Evolutionary conservation across 1,140 invertebrate genomes (phyloP), one percentile per base, ranked within the genome.

Genomic region (Dreissena polymorpha): DNA sequence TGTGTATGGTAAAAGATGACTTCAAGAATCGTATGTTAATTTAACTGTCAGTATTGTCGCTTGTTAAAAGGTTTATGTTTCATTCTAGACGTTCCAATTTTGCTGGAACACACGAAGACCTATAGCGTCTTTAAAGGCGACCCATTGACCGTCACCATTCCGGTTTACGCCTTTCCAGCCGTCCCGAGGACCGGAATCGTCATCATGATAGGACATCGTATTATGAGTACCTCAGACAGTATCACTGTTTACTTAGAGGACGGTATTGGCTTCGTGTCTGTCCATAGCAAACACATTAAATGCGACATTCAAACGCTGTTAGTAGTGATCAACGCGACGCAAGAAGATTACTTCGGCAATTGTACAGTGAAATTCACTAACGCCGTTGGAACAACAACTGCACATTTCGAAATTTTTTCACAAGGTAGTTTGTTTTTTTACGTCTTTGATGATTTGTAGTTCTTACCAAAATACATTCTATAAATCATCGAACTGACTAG

Each of bases 101-200:
- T 72, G 8, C 16, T 72, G 12, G 51, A 51, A 16, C 23, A 25
- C 51, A 39, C 39, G 0, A 8, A 51, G n/a, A 51, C 50, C 21
- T 72, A 72, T 25, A 72, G 51, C 25, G 50, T 72, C 23, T 72
- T 49, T 1, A 72, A 72, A 23, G 70, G 70, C 16, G 18, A 53
- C 21, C 3, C 2, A 23, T 18, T 72, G 18, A 14, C 16, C 8
- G 8, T 72, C 8, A 49, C 23, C 14, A n/a, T 53, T 12, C 25
- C 18, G 21, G 13, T 72, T 14, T 72, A 72, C 57, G 27, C 70
- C n/a, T 23, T 16, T 12, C 70, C 70, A 10, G 21, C 8, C 10
- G n/a, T 72, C 49, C 18, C 23, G 8, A 55, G 8, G 39, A 39
- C 39, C 39, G 39, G 39, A 39, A 39, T 39, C 8, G 39, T 39